Evolutionary conservation across 2,888 invertebrate species (phyloP), one percentile per base, ranked within the genome.

Genomic region (Caenorhabditis sp.): DNA sequence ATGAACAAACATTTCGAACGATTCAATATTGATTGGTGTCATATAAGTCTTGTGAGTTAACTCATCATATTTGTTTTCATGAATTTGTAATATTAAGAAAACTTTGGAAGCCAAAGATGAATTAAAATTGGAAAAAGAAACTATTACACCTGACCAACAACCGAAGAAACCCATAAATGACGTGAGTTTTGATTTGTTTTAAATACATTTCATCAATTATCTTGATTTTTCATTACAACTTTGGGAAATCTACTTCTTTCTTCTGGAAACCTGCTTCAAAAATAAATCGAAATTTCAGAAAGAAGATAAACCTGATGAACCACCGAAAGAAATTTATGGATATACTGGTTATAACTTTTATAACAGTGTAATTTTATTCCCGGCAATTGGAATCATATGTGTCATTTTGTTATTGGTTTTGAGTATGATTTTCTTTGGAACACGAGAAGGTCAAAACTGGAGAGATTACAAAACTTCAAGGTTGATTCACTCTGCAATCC

Each of bases 401-500:
- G 79, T 87, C n/a, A 43, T 86, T 57, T 78, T 87, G 24, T 60
- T 85, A 43, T 71, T 87, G 12, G 58, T 79, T 17, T 71, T 87
- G 17, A 81, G 81, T 70, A 67, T 78, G 55, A 87, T 87, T 50
- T 87, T 87, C 73, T 87, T 88, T 70, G 87, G 87, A 14, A 74
- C 81, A 36, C 77, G 87, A 51, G 88, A 88, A 77, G 87, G 87
- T 26, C 87, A 87, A 65, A 83, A 86, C 55, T 87, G 87, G 84
- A 71, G 87, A 55, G 88, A 88, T 60, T 85, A 87, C 74, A 87
- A 88, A 74, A 88, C 87, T 8, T 85, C 88, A 57, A 81, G 82
- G 87, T 87, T 65, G 37, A 73, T 27, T 51, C 36, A 50, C 17
- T 14, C 19, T n/a, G 23, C 4, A 21, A 36, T 12, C 8, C 17